Evolutionary conservation across 2,888 invertebrate species (phyloP), one percentile per base, ranked within the genome.

Genomic region (Chalcosyrphus nemorum): DNA sequence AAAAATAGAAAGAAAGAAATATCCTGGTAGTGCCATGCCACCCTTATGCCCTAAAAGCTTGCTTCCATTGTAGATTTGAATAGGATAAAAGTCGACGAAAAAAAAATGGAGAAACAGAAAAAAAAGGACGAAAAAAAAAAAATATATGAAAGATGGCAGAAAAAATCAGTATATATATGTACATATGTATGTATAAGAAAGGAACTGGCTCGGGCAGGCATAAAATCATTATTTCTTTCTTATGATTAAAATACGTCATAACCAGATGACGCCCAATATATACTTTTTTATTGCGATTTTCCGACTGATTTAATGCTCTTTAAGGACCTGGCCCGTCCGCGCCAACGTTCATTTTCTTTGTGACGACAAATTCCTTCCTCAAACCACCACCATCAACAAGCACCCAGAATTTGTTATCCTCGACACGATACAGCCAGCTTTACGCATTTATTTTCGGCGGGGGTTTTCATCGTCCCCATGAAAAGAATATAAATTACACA

Each of bases 201-300:
- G 56, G 59, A 70, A 56, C 38, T 47, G 57, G 68, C 70, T 38
- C 63, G 77, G 72, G 80, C 84, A 84, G 78, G 86, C 86, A 87
- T 81, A 86, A 81, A 87, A 87, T 87, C 86, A 87, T 87, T 87
- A 87, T 86, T 87, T 87, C 86, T 86, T 86, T 86, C 87, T 87
- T 87, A 87, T 87, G 87, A 87, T 87, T 87, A 86, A 87, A 87
- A 87, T 87, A 86, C 81, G 87, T 87, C 87, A 87, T 54, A 81
- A 86, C 86, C 87, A 87, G 87, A 87, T 87, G 87, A 84, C 86
- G 87, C 86, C 81, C 86, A 74, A 87, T 87, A 87, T 87, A 87
- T 86, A 86, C 86, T 87, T 87, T 87, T 87, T 87, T 87, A 87
- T 87, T 87, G 85, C 87, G 86, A 87, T 86, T 87, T 87, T 87